phyloP scores from a whole-genome alignment of 2,797 vertebrate genomes.

The Triplophysa bombifrons region DNA sequence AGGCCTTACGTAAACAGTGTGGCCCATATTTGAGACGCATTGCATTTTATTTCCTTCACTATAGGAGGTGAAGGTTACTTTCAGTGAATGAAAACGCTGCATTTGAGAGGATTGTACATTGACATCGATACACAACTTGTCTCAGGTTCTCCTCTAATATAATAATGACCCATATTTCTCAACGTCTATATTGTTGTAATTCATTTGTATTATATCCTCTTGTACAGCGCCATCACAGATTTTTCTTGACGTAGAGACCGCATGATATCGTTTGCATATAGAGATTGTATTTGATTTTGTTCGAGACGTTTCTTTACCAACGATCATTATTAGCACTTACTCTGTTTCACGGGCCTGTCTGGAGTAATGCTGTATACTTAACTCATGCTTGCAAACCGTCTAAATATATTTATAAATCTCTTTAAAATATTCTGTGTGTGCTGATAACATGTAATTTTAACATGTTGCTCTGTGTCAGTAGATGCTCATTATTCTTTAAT shows the following conservation, averaged over 20 bases:
- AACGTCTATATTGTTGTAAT: constrained; percentile 48
- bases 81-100: constrained; percentile 29
- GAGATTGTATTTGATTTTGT: constrained; percentile 56
- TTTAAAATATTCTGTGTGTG: constrained; percentile 52
- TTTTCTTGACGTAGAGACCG: constrained; percentile 72
- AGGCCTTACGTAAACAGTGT: constrained; percentile 42
- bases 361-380: constrained; percentile 41
- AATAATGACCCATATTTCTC: constrained; percentile 44
- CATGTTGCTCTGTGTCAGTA: constrained; percentile 67
- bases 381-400: constrained; percentile 52
- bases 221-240: constrained; percentile 78
- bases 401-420: constrained; percentile 56
- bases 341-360: constrained; percentile 48
- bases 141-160: constrained; percentile 59
- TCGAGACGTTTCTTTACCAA: constrained; percentile 69
- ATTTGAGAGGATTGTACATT: constrained; percentile 39
- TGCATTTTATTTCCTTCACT: constrained; percentile 1
- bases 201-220: constrained; percentile 76
- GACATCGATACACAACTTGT: constrained; percentile 51
- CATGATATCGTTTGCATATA: constrained; percentile 74
- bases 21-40: constrained; percentile 20
- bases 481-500: constrained; percentile 58
- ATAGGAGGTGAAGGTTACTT: neutral
- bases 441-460: constrained; percentile 65
- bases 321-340: constrained; percentile 55